Evolutionary conservation across 1,140 invertebrate genomes (phyloP).

Genomic region (Brachionus sp.): DNA sequence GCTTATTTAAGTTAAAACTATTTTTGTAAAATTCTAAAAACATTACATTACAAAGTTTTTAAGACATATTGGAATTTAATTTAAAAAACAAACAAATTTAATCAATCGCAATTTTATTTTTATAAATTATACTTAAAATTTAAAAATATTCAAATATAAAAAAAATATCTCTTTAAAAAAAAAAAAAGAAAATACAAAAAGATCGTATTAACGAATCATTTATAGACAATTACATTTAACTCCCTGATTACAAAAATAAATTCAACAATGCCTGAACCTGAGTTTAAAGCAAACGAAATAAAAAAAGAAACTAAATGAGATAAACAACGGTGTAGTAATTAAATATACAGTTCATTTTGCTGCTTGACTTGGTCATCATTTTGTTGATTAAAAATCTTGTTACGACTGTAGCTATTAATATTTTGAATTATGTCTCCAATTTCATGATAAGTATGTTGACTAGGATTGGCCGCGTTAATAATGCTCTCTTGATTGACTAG

Average conservation of each 20-base stretch:
- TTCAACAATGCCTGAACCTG: not conserved
- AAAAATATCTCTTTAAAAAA: not conserved
- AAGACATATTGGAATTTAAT: no score
- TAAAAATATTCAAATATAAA: not conserved
- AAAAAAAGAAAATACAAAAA: not conserved
- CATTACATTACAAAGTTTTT: no score
- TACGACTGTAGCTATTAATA: not conserved
- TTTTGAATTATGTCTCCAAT: slow-evolving; percentile 21
- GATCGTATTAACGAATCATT: not conserved
- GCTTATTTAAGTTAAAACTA: no score
- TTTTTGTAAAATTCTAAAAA: no score
- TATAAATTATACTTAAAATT: not conserved
- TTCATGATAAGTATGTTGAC: slow-evolving; percentile 39
- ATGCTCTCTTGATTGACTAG: not conserved
- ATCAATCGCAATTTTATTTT: not conserved
- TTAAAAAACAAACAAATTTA: no score
- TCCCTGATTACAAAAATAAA: slow-evolving; percentile 22
- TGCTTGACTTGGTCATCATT: not conserved
- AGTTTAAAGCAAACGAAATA: not conserved
- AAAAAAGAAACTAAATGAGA: not conserved
- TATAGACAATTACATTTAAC: not conserved
- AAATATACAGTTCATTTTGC: slow-evolving; percentile 28
- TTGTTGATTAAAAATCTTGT: not conserved
- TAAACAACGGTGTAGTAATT: slow-evolving; percentile 26
- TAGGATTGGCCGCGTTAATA: not conserved